Evolutionary conservation across 37 sponge, comb jelly and placozoan genomes (phyloP), one percentile per base, ranked within the genome.

Genomic region (Diacarnus erythraeanus): DNA sequence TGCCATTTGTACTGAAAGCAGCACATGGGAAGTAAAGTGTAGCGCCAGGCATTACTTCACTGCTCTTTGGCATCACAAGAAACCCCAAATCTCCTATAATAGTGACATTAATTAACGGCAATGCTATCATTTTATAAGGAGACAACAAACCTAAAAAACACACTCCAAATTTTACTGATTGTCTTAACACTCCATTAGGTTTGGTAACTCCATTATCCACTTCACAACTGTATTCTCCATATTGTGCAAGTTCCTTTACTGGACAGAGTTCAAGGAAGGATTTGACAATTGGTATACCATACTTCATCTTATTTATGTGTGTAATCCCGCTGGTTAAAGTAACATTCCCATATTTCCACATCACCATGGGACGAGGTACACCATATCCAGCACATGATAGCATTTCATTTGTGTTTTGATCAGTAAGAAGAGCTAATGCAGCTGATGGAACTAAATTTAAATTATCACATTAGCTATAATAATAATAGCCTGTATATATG

Each of bases 141-240:
- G n/a, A n/a, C n/a, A n/a, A n/a, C n/a, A n/a, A n/a, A 33, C 22
- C 36, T 20, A 37, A 8, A 15, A 40, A 40, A 35, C 66, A 65
- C 66, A 65, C 66, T 34, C 33, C 66, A 65, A 65, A 65, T 31
- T 31, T 31, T 3, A 12, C 51, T 15, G 51, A 47, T 47, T 12
- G 6, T 47, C 10, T 12, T 15, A 30, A 35, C 2, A 5, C 33
- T 65, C 34, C 31, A 65, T 18, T 35, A 2, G 9, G 3, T 25
- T 2, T 20, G 66, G 2, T 65, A 2, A 71, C 30, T 10, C 43
- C 71, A 35, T 37, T 35, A 23, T n/a, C 27, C 38, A 18, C 71
- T 71, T 40, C 71, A 71, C 41, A 42, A 12, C 71, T 71, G 71
- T 71, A 71, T n/a, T 71, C 27, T 42, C 42, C 71, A 12, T 10